Conservation (phyloP, 2,113 vertebrate species). For the Chamaetylas fuelleborni region DNA sequence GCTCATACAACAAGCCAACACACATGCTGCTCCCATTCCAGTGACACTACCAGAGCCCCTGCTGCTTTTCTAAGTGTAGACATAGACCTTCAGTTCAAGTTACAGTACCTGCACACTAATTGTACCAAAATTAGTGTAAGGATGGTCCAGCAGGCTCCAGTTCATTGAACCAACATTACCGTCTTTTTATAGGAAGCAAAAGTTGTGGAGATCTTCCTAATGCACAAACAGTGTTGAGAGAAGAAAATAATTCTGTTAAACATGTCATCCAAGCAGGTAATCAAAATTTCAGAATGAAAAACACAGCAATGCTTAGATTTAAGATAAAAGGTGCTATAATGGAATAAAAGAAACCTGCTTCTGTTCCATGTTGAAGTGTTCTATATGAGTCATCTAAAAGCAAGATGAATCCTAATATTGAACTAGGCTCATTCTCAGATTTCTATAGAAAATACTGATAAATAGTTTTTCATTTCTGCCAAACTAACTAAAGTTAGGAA, state of each 20-base stretch:
- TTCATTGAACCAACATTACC: background rate
- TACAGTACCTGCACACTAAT: background rate
- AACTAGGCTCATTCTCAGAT: background rate
- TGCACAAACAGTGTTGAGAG: background rate
- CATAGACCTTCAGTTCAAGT: background rate
- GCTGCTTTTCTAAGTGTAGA: background rate
- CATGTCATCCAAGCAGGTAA: background rate
- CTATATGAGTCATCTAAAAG: background rate
- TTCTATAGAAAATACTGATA: background rate
- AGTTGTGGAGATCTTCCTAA: background rate
- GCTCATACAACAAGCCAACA: background rate
- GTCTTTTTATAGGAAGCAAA: background rate
- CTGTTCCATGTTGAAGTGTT: rapidly evolving
- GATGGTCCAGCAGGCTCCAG: background rate
- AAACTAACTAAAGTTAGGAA: background rate
- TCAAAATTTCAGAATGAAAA: background rate
- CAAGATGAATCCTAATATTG: background rate
- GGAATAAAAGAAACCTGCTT: background rate
- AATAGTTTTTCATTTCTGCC: background rate
- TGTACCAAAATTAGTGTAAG: background rate
- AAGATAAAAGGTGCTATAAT: background rate
- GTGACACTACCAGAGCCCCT: background rate
- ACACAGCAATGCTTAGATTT: background rate
- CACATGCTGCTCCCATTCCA: background rate
- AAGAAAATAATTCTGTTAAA: background rate